Evolutionary conservation across 2,113 vertebrate species (phyloP).

Genomic region (Notechis scutatus): DNA sequence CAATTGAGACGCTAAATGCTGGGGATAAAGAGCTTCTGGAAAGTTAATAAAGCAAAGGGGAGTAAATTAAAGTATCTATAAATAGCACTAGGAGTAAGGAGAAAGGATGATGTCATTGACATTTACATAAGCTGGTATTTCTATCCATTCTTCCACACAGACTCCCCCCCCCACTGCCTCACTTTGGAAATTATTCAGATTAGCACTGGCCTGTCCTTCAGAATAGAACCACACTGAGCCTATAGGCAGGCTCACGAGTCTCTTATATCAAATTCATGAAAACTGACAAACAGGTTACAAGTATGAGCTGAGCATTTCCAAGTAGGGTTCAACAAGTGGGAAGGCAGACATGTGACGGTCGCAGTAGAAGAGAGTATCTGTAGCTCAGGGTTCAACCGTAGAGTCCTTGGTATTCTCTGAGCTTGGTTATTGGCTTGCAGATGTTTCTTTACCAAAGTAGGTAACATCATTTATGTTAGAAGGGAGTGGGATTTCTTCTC

Average conservation of each 20-base stretch:
- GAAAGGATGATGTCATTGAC: slow-evolving; percentile 70
- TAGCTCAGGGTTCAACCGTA: neutral
- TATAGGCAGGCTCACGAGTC: neutral
- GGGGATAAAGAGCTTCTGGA: slow-evolving; percentile 62
- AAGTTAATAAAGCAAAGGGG: slow-evolving; percentile 71
- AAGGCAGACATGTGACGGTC: neutral
- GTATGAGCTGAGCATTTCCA: neutral
- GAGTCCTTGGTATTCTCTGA: neutral
- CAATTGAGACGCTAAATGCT: slow-evolving; percentile 41
- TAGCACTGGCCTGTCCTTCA: neutral
- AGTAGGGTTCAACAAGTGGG: neutral
- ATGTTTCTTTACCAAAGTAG: neutral
- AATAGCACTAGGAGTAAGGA: slow-evolving; percentile 66
- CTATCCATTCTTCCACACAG: slow-evolving; percentile 19
- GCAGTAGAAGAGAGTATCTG: neutral
- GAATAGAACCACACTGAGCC: neutral
- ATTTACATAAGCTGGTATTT: slow-evolving; percentile 68
- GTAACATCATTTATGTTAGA: neutral
- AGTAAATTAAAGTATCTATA: slow-evolving; percentile 70
- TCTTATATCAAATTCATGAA: neutral
- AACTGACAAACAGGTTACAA: neutral
- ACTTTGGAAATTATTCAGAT: neutral
- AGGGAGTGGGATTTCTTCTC: neutral
- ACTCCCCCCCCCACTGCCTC: neutral
- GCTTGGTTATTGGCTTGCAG: neutral